Base-by-base conservation (phyloP, 1,140 invertebrate species). In the Calliphora vicina region DNA sequence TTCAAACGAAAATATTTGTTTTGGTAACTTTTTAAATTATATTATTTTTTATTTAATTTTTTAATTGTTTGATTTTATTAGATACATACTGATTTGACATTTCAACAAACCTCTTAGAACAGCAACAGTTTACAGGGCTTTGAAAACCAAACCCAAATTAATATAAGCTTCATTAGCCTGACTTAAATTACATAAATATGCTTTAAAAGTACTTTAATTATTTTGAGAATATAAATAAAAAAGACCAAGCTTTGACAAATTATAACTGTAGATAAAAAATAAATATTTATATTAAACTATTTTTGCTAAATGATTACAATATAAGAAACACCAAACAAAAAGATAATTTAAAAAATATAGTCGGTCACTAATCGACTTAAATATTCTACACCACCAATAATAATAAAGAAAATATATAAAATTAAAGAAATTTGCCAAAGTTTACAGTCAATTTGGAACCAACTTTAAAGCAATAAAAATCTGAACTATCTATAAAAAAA, bases 171-270 rank as follows among this genome's bases (percentile, higher is more conserved):
- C 10, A 67, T 67, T 67, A 67, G 61, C 61, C n/a, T 67, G 61
- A 67, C 61, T 67, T 23, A 0, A 67, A 67, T 35, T 25, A 26
- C n/a, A n/a, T n/a, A n/a, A 42, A 76, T 23, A 43, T 45, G 42
- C 35, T 78, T 12, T 76, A 35, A 17, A 76, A 35, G 3, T 42
- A 76, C 26, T 45, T 67, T 43, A 78, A 20, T 78, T 78, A 43
- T 23, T 23, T 23, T 45, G n/a, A 78, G 35, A 35, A 35, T 35
- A 35, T 35, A 8, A 35, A 35, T 5, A 45, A 23, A 78, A 10
- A 76, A 76, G 73, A 78, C 74, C 74, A 78, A 78, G 74, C 74
- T 78, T 78, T 78, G 8, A 76, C 9, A 76, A 76, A 35, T 42
- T 76, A 42, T 42, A 76, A 17, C 25, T 74, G 42, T 78, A 78